phyloP scores from a whole-genome alignment of 2,888 invertebrate species.

The Apamea sordens region DNA sequence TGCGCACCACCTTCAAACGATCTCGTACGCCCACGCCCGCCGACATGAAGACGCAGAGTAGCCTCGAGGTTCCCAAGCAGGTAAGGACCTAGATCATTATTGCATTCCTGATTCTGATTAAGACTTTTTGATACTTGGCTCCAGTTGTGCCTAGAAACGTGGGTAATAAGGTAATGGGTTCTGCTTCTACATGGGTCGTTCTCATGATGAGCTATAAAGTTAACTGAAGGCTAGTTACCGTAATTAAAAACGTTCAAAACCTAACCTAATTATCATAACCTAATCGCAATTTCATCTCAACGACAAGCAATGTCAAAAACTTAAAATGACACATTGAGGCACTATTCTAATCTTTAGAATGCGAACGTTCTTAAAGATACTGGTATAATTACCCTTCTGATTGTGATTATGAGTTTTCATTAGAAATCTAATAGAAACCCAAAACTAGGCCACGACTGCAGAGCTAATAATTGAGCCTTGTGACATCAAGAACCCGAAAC shows the following conservation, averaged over 20 bases:
- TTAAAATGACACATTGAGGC: neutral
- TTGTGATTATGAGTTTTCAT: neutral
- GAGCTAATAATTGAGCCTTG: conserved; percentile 1
- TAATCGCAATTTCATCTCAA: neutral
- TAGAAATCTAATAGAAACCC: neutral
- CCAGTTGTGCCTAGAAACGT: neutral
- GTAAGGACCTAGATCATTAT: conserved; percentile 73
- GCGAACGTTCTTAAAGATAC: neutral
- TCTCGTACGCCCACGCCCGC: conserved; percentile 96
- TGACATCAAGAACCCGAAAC: neutral
- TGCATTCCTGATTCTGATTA: neutral
- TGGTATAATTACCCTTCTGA: neutral
- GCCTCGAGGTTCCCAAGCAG: conserved; percentile 97
- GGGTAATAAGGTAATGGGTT: neutral
- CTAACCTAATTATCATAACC: neutral
- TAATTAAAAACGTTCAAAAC: neutral
- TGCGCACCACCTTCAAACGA: conserved; percentile 96
- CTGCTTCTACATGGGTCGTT: neutral
- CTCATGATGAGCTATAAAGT: neutral
- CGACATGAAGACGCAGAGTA: conserved; percentile 97
- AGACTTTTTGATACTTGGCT: neutral
- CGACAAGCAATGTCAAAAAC: neutral
- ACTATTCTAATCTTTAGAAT: neutral
- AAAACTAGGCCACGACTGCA: neutral
- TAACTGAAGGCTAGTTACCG: no score